Evolutionary conservation across 2,797 vertebrate species (phyloP).

Genomic region (Myripristis jacobus): DNA sequence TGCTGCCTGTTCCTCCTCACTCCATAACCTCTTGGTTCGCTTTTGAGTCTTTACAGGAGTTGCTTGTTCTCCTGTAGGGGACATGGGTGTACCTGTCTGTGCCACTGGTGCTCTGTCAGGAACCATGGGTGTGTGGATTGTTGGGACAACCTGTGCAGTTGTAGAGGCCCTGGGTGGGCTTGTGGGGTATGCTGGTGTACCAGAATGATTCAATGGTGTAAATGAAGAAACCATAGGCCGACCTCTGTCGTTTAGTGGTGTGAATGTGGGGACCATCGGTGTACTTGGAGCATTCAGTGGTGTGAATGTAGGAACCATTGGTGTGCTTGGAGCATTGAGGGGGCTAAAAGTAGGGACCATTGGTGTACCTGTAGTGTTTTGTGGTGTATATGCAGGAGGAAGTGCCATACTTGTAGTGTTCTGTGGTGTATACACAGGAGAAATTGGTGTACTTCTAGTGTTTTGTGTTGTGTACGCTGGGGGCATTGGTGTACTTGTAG

Average conservation of each 20-base stretch:
- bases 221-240: conserved; percentile 69
- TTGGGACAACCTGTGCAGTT: conserved; percentile 73
- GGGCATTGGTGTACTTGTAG: conserved; percentile 67
- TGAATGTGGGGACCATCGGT: conserved; percentile 59
- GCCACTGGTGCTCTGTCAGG: conserved; percentile 34
- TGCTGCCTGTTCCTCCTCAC: conserved; percentile 75
- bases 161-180: conserved; percentile 35
- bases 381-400: conserved; percentile 51
- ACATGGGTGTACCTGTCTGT: conserved; percentile 24
- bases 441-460: conserved; percentile 61
- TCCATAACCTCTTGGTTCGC: conserved; percentile 77
- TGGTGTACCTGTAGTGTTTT: conserved; percentile 56
- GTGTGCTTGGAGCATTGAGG: conserved; percentile 67
- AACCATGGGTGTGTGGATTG: conserved; percentile 52
- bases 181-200: conserved; percentile 50
- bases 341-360: conserved; percentile 66
- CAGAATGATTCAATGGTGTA: conserved; percentile 67
- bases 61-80: conserved; percentile 24
- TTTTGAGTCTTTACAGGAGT: conserved; percentile 66
- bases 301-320: conserved; percentile 73
- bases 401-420: conserved; percentile 52
- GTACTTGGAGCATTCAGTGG: conserved; percentile 62
- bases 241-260: conserved; percentile 61
- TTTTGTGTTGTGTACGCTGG: conserved; percentile 69
- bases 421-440: conserved; percentile 60